Conservation (phyloP, 2,888 invertebrate genomes). For the Drosophila phalerata region DNA sequence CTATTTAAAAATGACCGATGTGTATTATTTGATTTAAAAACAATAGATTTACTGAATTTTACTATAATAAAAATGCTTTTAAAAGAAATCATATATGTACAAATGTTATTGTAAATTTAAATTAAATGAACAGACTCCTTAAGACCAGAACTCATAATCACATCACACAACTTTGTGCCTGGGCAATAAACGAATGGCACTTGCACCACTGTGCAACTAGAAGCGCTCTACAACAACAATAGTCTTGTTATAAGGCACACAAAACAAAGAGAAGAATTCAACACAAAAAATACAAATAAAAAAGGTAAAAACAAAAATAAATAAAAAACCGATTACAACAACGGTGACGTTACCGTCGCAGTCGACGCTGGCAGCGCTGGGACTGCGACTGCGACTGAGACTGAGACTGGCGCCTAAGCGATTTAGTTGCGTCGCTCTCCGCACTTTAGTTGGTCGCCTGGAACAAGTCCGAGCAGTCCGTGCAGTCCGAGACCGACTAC, state of each 20-base stretch:
- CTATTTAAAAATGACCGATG: no score
- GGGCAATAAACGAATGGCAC: neutral
- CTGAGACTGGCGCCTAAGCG: constrained; percentile 47
- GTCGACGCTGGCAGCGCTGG: constrained; percentile 11
- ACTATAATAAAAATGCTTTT: neutral
- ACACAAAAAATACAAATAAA: constrained; percentile 46
- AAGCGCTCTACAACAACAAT: constrained; percentile 31
- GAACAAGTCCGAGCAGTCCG: constrained; percentile 59
- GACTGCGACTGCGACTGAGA: constrained; percentile 7
- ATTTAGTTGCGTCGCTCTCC: constrained; percentile 46
- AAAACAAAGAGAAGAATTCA: constrained; percentile 34
- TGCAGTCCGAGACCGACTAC: constrained; percentile 24
- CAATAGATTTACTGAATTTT: no score
- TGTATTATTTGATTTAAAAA: neutral
- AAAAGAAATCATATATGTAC: neutral
- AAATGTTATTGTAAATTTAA: neutral
- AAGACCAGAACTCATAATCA: neutral
- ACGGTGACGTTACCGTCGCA: constrained; percentile 45
- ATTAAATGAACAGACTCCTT: neutral
- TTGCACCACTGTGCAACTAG: constrained; percentile 50
- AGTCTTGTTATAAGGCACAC: constrained; percentile 15
- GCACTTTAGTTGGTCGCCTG: constrained; percentile 59
- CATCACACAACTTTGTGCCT: neutral
- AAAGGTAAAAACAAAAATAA: constrained; percentile 37
- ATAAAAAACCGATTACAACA: constrained; percentile 65